phyloP scores from a whole-genome alignment of 2,797 vertebrate species.

The Melanotaenia maccullochi region DNA sequence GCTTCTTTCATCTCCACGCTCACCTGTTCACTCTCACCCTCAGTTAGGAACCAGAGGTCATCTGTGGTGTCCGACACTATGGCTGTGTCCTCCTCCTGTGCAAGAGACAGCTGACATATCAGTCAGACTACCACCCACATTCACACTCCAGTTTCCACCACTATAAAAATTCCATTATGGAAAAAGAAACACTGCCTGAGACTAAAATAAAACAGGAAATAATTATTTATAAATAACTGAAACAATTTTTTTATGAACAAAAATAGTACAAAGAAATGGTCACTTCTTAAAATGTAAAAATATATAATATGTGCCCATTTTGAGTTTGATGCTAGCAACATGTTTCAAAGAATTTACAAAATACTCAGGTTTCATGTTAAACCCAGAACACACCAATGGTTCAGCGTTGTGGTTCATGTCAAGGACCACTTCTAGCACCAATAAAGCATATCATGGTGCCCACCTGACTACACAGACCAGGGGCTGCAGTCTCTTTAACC shows the following conservation, averaged over 20 bases:
- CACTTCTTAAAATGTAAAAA: neutral
- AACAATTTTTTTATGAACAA: neutral
- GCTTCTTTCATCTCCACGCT: conserved; percentile 89
- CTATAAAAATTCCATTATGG: neutral
- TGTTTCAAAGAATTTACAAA: neutral
- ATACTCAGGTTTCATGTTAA: neutral
- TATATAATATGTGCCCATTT: no score
- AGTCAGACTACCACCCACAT: conserved; percentile 78
- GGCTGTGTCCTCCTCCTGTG: conserved; percentile 94
- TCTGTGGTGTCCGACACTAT: conserved; percentile 97
- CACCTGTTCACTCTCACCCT: conserved; percentile 89
- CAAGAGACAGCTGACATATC: conserved; percentile 79
- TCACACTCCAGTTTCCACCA: conserved; percentile 16
- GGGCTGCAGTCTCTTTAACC: no score
- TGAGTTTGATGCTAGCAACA: neutral
- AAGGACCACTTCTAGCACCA: neutral
- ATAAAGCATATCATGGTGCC: neutral
- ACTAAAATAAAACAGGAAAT: neutral
- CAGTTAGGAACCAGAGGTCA: conserved; percentile 95
- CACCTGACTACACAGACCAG: neutral
- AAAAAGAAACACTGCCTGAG: neutral
- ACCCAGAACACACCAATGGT: neutral
- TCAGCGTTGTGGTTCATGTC: no score
- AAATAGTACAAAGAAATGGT: neutral
- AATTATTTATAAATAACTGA: neutral